A percentile compares a stretch with the other conserved stretches of the same genome.
Conservation (phyloP, 2,113 vertebrate species). For the Chitala chitala region DNA sequence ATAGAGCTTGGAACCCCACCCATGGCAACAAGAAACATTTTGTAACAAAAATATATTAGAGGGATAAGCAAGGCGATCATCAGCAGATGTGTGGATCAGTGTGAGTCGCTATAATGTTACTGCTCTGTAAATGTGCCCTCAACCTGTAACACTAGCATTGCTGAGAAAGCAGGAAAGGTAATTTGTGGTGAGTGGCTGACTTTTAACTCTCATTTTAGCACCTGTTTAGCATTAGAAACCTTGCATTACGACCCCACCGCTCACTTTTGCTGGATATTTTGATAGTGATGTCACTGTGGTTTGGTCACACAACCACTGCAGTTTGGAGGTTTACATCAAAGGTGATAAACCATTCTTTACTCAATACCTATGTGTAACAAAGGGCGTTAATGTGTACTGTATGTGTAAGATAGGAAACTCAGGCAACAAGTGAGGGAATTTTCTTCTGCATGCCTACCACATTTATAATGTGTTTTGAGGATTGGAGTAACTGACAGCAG, state of each 20-base stretch:
- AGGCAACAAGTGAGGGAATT: neutral
- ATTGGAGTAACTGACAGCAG: too few species aligned
- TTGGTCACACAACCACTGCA: neutral
- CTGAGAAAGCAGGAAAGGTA: neutral
- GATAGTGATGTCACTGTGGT: neutral
- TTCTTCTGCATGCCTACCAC: neutral
- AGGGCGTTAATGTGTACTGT: neutral
- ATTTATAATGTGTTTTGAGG: too few species aligned
- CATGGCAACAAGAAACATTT: slow-evolving; percentile 23
- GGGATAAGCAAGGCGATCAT: neutral
- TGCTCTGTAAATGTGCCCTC: neutral
- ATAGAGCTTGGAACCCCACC: neutral
- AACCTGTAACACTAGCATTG: neutral
- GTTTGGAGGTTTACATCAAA: neutral
- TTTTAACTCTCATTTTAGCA: neutral
- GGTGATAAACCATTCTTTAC: neutral
- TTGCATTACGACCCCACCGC: too few species aligned
- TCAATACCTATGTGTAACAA: neutral
- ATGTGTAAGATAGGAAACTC: neutral
- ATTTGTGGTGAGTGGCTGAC: neutral
- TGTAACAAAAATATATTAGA: neutral
- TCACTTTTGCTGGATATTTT: neutral
- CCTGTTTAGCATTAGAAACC: too few species aligned
- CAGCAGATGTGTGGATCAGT: neutral
- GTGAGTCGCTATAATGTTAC: neutral